Evolutionary conservation across 2,888 invertebrate genomes (phyloP), one percentile per base, ranked within the genome.

Genomic region (Thalpophila matura): DNA sequence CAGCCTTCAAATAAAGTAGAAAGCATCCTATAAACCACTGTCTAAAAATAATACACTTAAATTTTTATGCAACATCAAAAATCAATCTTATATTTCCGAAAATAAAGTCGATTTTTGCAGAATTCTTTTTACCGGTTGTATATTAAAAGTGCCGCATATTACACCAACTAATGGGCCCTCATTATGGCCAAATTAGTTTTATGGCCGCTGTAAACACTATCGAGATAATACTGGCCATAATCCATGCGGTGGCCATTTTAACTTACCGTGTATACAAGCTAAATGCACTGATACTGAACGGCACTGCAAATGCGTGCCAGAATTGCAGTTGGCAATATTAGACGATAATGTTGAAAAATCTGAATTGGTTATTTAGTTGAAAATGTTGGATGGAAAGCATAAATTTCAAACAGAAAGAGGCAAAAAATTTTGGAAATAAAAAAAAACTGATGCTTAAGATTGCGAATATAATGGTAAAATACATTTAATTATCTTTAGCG

Each of bases 161-260:
- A 72, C 70, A 70, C 69, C 57, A 60, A 65, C 63, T 84, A 84
- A 86, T 84, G 77, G 84, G 51, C 55, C 58, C 67, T 75, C 78
- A 82, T 85, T 82, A 83, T 62, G 74, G 80, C 74, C 77, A 82
- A 85, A 84, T 86, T 85, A 82, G 82, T 81, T 86, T 86, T 85
- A 85, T 83, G 78, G 61, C 62, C 42, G 76, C 74, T 82, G 83
- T 86, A 81, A 86, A 82, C 82, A 83, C 77, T 80, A 85, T 84
- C 83, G 75, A 77, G 86, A 86, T 86, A 82, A 82, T 79, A 58
- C 68, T 66, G 67, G 27, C 33, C 53, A 45, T 75, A 80, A 75
- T 74, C 75, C 67, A 65, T 67, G 71, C 61, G 67, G 67, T 57
- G 66, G 69, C 68, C 74, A 74, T 82, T 80, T 78, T 75, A 83